phyloP scores from a whole-genome alignment of 1,140 invertebrate genomes.

The Leptonema lineaticorne region DNA sequence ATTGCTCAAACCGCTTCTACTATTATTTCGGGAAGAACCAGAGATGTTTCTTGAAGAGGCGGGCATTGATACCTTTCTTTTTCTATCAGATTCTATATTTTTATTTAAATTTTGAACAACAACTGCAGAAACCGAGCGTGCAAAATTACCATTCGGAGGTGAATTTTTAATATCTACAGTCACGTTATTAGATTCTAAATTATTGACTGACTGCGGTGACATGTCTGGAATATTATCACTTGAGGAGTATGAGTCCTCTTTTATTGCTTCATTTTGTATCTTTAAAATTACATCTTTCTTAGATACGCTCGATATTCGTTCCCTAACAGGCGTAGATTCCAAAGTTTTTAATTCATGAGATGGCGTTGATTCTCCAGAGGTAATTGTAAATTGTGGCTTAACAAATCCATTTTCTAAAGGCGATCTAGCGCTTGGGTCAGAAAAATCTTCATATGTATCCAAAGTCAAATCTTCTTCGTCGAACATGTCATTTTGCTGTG shows the following conservation, averaged over 20 bases:
- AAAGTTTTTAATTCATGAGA: conserved; percentile 9
- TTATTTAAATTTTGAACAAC: conserved; percentile 48
- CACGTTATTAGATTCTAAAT: conserved; percentile 1
- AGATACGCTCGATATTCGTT: conserved; percentile 18
- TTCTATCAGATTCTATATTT: conserved; percentile 43
- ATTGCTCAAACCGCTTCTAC: conserved; percentile 41
- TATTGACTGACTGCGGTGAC: neutral
- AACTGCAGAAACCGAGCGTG: conserved; percentile 56
- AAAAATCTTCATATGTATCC: conserved; percentile 35
- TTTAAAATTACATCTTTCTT: conserved; percentile 31
- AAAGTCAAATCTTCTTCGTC: conserved; percentile 32
- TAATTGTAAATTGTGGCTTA: conserved; percentile 21
- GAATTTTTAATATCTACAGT: conserved; percentile 9
- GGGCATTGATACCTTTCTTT: conserved; percentile 50
- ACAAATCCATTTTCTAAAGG: conserved; percentile 25
- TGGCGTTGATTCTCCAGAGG: conserved; percentile 35
- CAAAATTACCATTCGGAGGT: conserved; percentile 48
- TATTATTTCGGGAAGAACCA: conserved; percentile 35
- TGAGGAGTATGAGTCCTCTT: conserved; percentile 40
- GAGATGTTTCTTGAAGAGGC: conserved; percentile 16
- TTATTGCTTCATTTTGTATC: conserved; percentile 39
- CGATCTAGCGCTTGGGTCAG: conserved; percentile 23
- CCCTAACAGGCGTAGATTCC: conserved; percentile 8
- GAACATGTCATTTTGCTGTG: conserved; percentile 20
- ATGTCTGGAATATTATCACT: conserved; percentile 1